These are phyloP conservation scores for Aphidoletes aphidimyza DNA, from an alignment of 2,888 invertebrate species.

Conservation along the genomic window DNA sequence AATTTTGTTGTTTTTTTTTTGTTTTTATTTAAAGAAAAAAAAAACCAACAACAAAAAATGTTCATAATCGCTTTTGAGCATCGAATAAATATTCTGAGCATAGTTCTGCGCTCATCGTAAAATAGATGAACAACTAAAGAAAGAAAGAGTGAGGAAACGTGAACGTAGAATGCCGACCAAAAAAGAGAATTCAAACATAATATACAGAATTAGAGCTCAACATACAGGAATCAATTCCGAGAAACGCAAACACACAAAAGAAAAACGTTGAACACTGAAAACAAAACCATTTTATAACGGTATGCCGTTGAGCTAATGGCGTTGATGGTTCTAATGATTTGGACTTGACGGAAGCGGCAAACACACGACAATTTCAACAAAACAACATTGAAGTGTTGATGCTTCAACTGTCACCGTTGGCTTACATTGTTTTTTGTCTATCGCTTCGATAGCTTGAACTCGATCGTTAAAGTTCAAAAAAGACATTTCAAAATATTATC, in stretches of 20 bases:
- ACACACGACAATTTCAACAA: neutral
- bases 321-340: constrained; percentile 21
- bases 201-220: neutral
- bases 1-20: neutral
- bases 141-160: neutral
- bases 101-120: neutral
- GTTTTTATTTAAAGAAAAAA: neutral
- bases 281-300: constrained; percentile 31
- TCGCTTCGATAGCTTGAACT: neutral
- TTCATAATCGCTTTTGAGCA: constrained; percentile 1
- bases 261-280: neutral
- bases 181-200: neutral
- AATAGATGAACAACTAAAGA: too few species aligned
- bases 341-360: constrained; percentile 35
- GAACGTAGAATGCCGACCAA: neutral
- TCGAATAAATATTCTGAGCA: neutral
- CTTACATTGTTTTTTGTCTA: neutral
- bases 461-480: neutral
- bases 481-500: neutral
- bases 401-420: constrained; percentile 22
- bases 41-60: neutral
- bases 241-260: neutral
- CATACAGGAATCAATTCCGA: neutral
- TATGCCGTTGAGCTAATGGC: neutral
- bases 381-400: neutral